phyloP scores from a whole-genome alignment of 2,797 vertebrate genomes.

The Typhlichthys subterraneus region DNA sequence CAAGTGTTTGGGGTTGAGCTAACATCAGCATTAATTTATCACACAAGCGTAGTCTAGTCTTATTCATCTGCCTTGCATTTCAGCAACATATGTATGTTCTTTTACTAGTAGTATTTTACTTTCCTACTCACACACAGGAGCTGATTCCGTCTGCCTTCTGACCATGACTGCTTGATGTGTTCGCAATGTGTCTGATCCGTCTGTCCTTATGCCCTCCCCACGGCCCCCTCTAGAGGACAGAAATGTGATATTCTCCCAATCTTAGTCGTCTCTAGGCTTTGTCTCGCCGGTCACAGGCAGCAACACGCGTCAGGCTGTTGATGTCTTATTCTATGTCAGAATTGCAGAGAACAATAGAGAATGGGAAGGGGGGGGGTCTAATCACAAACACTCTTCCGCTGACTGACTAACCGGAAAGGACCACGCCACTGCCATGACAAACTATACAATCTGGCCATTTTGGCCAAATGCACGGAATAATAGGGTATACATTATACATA shows the following conservation, averaged over 20 bases:
- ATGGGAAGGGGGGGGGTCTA: conserved; percentile 37
- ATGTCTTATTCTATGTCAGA: conserved; percentile 49
- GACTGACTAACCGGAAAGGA: conserved; percentile 28
- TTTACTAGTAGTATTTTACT: neutral
- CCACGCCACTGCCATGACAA: conserved; percentile 22
- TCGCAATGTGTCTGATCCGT: neutral
- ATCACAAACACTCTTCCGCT: conserved; percentile 48
- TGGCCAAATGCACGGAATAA: neutral
- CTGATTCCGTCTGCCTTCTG: conserved; percentile 4
- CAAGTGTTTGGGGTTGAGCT: too few relatives aligned
- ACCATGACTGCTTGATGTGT: conserved; percentile 1
- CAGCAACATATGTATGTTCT: conserved; percentile 1
- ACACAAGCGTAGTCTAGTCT: conserved; percentile 6
- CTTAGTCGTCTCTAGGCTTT: conserved; percentile 10
- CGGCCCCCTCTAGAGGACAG: conserved; percentile 52
- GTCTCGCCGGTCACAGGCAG: neutral
- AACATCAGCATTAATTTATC: too few relatives aligned
- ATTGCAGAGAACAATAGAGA: conserved; percentile 57
- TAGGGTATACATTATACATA: too few relatives aligned
- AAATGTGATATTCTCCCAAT: conserved; percentile 16
- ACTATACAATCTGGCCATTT: conserved; percentile 1
- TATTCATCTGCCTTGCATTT: conserved; percentile 1
- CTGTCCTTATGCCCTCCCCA: conserved; percentile 14
- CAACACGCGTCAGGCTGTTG: conserved; percentile 33
- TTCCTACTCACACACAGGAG: neutral